Base-by-base conservation (phyloP, 1,140 invertebrate species). In the Rhyacophila brunnea region DNA sequence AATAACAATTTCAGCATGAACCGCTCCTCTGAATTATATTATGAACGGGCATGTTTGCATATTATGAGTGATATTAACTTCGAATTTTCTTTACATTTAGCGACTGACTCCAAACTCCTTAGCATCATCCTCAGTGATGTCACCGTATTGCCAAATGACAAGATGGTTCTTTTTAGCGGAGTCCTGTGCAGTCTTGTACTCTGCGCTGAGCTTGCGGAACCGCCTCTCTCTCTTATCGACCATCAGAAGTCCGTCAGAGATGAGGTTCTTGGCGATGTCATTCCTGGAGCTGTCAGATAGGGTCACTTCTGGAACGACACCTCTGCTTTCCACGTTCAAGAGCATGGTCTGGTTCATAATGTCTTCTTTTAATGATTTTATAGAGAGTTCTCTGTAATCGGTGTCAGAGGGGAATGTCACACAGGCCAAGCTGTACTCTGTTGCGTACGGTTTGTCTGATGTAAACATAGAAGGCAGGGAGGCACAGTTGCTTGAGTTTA, bases 141-240 rank as follows among this genome's bases (percentile, higher is more conserved):
- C 95, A 13, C 96, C 96, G 72, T 99, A 98, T 67, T 90, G 85
- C 95, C 96, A 99, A 61, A 98, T 88, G 70, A 90, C 92, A 53
- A 86, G 77, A 74, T 94, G 91, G 44, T 86, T 85, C 62, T 86
- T 87, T 72, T 92, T 90, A 2, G 95, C 96, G 49, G 85, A 80
- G 60, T 93, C 87, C 73, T 97, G 90, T 10, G 93, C 91, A 34
- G 84, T 84, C 60, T 81, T 83, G 72, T 97, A 98, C 53, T 94
- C 90, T 28, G 81, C 81, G 57, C 93, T 86, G 72, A 98, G 71
- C 74, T 91, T 87, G 45, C 87, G 82, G 28, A 97, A 83, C 65
- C 90, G 85, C 55, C 86, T 86, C 68, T 97, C 95, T 56, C 87
- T 86, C 35, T 89, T 80, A 44, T 83, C 83, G 43, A 96, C 93